phyloP scores from a whole-genome alignment of 2,888 invertebrate species.

The Lasioglossum villosulum region DNA sequence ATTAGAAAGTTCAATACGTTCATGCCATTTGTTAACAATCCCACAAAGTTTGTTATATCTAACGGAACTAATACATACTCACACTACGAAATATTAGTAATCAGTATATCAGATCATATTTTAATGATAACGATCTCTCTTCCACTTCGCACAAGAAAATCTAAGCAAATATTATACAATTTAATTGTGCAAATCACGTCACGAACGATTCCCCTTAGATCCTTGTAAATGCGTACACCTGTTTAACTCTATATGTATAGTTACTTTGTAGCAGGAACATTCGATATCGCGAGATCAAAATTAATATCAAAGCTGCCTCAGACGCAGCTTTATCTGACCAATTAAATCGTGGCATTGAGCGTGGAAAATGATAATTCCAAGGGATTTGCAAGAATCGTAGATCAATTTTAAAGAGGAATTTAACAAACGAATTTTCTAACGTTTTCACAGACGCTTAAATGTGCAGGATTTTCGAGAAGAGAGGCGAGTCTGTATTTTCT shows the following conservation, averaged over 20 bases:
- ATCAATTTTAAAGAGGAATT: background rate
- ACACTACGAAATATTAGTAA: background rate
- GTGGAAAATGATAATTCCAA: background rate
- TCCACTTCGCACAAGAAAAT: background rate
- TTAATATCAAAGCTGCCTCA: background rate
- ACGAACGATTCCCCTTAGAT: background rate
- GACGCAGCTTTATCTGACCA: background rate
- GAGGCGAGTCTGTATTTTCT: background rate
- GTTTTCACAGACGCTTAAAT: background rate
- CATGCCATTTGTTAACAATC: background rate
- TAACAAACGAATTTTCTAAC: rapidly evolving
- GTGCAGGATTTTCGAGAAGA: background rate
- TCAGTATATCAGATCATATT: background rate
- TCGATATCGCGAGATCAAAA: background rate
- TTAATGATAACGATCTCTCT: background rate
- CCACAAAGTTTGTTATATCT: background rate
- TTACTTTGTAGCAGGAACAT: background rate
- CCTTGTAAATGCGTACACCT: background rate
- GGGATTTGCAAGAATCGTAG: background rate
- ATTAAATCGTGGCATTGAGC: background rate
- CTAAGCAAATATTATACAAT: background rate
- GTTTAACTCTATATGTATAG: background rate
- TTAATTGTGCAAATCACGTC: background rate
- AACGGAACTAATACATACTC: background rate
- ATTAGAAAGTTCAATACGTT: background rate